Conservation (phyloP, 2,113 vertebrate species). For the Eudyptes chrysolophus region DNA sequence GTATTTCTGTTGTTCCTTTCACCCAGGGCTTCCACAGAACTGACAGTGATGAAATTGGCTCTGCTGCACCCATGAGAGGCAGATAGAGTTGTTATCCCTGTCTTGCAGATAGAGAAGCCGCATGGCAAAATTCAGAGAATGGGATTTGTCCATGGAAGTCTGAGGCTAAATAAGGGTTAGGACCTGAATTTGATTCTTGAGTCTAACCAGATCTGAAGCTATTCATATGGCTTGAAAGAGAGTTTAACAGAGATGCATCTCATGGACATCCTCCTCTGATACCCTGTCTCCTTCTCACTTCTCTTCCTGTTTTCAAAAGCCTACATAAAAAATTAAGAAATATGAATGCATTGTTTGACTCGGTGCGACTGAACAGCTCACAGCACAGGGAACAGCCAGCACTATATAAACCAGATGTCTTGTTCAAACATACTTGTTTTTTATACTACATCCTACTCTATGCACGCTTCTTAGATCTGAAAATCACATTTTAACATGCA, state of each 20-base stretch:
- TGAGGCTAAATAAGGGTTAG: neutral
- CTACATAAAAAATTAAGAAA: constrained; percentile 41
- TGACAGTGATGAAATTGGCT: constrained; percentile 43
- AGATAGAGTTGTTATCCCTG: neutral
- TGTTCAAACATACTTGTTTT: neutral
- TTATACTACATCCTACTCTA: neutral
- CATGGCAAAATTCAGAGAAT: neutral
- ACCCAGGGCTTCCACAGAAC: constrained; percentile 36
- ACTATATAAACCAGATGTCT: constrained; percentile 15
- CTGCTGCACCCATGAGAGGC: neutral
- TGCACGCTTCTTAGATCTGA: neutral
- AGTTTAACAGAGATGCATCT: neutral
- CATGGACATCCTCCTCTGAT: neutral
- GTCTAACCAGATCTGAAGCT: neutral
- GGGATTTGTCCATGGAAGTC: neutral
- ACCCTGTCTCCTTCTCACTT: neutral
- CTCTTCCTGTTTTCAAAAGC: constrained; percentile 24
- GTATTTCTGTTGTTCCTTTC: constrained; percentile 28
- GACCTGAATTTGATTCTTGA: neutral
- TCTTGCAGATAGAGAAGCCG: neutral
- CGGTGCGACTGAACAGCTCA: neutral
- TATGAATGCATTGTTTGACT: constrained; percentile 39
- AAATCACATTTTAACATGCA: neutral
- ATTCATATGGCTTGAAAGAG: neutral
- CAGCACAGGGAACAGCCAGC: constrained; percentile 5